Conservation (phyloP, 2,113 vertebrate species). For the Syrrhaptes paradoxus region DNA sequence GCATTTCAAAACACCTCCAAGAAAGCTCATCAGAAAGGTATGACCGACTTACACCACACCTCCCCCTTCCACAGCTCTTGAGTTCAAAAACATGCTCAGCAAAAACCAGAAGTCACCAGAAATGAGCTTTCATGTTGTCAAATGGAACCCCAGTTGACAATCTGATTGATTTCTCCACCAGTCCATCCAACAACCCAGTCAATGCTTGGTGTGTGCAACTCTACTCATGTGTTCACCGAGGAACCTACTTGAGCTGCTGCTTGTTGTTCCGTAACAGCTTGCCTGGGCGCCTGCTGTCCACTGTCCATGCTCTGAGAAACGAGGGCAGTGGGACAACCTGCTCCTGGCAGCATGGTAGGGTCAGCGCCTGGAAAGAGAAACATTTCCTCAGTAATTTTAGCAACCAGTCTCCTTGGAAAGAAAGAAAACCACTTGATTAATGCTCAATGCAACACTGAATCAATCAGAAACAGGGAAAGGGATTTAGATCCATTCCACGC, state of each 20-base stretch:
- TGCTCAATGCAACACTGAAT: background rate
- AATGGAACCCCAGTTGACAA: too few relatives aligned
- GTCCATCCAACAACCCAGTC: background rate
- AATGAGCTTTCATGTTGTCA: background rate
- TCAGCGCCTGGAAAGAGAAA: slow-evolving; percentile 77
- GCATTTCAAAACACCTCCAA: background rate
- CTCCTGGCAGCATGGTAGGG: slow-evolving; percentile 76
- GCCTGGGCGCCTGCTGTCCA: slow-evolving; percentile 76
- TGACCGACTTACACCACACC: background rate
- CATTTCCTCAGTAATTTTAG: background rate
- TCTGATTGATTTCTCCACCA: background rate
- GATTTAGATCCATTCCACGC: background rate
- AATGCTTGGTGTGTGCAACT: background rate
- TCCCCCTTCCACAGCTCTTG: background rate
- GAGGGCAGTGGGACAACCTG: slow-evolving; percentile 72
- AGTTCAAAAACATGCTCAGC: background rate
- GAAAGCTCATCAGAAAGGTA: background rate
- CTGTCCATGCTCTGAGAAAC: slow-evolving; percentile 87
- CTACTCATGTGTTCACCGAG: fast-evolving
- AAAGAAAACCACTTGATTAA: background rate
- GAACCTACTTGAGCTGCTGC: slow-evolving; percentile 79
- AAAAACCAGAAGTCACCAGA: background rate
- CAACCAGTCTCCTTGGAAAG: background rate
- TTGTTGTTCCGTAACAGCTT: slow-evolving; percentile 81
- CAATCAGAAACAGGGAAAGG: background rate